Evolutionary conservation across 2,888 invertebrate genomes (phyloP).

Genomic region (Trisateles emortualis): DNA sequence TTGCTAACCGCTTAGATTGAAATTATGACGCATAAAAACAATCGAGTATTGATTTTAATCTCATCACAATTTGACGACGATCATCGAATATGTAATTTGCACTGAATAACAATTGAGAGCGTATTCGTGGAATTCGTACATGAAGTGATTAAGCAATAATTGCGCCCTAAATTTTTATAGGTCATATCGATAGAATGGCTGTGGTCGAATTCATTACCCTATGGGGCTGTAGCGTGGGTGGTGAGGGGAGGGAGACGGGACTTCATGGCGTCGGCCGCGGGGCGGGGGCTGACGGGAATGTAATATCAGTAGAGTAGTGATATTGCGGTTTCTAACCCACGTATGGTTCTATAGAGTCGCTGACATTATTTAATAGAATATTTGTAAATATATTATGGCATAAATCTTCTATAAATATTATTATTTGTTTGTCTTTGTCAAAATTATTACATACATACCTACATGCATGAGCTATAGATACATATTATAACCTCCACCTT

Average conservation of each 20-base stretch:
- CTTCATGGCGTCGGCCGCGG: slow-evolving; percentile 73
- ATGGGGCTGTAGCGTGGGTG: slow-evolving; percentile 67
- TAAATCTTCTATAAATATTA: neutral
- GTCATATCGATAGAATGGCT: slow-evolving; percentile 73
- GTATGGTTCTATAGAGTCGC: slow-evolving; percentile 63
- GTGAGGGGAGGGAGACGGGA: slow-evolving; percentile 60
- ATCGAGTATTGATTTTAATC: neutral
- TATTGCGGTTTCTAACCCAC: slow-evolving; percentile 81
- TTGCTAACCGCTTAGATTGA: too few species aligned
- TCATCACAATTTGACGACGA: neutral
- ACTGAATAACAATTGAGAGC: slow-evolving; percentile 36
- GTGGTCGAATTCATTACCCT: slow-evolving; percentile 81
- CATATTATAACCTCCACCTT: too few species aligned
- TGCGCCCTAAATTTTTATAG: slow-evolving; percentile 79
- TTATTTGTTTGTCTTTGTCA: neutral
- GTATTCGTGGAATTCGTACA: slow-evolving; percentile 50
- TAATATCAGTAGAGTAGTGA: slow-evolving; percentile 82
- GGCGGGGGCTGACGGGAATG: slow-evolving; percentile 69
- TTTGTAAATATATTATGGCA: neutral
- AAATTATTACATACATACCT: too few species aligned
- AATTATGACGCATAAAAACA: neutral
- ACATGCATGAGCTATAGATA: too few species aligned
- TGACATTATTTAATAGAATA: slow-evolving; percentile 11
- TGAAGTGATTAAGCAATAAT: slow-evolving; percentile 69
- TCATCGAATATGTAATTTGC: slow-evolving; percentile 11